Evolutionary conservation across 2,888 invertebrate genomes (phyloP).

Genomic region (Teinopalpus imperialis): DNA sequence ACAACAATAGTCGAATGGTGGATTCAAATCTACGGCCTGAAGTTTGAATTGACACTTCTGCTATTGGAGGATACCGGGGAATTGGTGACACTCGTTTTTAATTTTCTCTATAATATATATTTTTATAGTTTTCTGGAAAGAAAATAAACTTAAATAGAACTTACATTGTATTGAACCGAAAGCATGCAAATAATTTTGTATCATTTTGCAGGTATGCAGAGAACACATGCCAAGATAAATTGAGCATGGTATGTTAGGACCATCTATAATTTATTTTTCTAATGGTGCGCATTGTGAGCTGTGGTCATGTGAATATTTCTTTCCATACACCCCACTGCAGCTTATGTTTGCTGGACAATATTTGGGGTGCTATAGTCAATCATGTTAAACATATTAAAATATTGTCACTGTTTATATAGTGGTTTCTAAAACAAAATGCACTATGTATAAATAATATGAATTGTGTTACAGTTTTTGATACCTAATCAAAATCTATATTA

Average conservation of each 20-base stretch:
- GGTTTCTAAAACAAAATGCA: constrained; percentile 60
- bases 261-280: constrained; percentile 81
- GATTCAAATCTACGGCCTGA: no score
- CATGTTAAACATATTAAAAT: constrained; percentile 63
- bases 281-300: constrained; percentile 80
- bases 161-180: no score
- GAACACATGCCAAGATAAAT: constrained; percentile 81
- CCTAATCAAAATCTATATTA: constrained; percentile 50
- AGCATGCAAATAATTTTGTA: constrained; percentile 9
- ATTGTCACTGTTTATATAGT: constrained; percentile 63
- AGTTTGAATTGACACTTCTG: no score
- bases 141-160: no score
- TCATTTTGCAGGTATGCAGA: constrained; percentile 71
- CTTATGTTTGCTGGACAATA: constrained; percentile 65
- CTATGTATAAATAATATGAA: constrained; percentile 52
- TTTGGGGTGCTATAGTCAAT: constrained; percentile 75
- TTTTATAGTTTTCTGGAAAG: no score
- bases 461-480: constrained; percentile 53
- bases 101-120: no score
- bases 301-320: constrained; percentile 76
- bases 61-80: no score
- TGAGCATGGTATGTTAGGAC: constrained; percentile 64
- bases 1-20: no score
- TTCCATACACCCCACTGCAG: constrained; percentile 61
- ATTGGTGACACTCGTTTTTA: no score